phyloP scores from a whole-genome alignment of 2,797 vertebrate genomes.

The Onychomys torridus region DNA sequence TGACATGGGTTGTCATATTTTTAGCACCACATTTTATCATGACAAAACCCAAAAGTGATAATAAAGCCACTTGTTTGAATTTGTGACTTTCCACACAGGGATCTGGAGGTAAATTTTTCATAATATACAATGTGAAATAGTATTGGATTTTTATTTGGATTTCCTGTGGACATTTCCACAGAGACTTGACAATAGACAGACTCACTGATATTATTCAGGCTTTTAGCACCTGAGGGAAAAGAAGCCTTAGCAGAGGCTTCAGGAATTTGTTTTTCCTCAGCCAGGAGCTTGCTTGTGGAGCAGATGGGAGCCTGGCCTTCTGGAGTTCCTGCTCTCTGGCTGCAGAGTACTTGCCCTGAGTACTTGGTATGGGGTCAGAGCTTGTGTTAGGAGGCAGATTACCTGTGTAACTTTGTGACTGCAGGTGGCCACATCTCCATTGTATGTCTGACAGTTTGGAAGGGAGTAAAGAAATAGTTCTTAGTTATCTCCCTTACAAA shows the following conservation, averaged over 20 bases:
- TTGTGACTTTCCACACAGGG: constrained; percentile 64
- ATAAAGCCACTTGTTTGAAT: constrained; percentile 73
- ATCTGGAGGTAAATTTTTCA: constrained; percentile 51
- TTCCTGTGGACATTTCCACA: constrained; percentile 45
- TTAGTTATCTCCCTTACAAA: not conserved
- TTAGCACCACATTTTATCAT: constrained; percentile 80
- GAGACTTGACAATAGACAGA: constrained; percentile 25
- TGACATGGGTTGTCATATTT: constrained; percentile 78
- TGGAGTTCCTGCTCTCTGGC: not conserved
- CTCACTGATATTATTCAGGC: constrained; percentile 4
- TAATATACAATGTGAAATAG: constrained; percentile 64
- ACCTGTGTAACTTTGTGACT: not conserved
- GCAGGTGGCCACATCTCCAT: not conserved
- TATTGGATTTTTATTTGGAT: constrained; percentile 62
- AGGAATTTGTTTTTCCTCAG: not conserved
- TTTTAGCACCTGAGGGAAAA: constrained; percentile 57
- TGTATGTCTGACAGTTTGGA: not conserved
- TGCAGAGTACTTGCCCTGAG: not conserved
- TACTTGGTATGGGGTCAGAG: not conserved
- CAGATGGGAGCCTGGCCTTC: not conserved
- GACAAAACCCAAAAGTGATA: constrained; percentile 76
- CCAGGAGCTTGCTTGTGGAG: not conserved
- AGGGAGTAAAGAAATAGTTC: not conserved
- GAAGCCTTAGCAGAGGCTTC: not conserved
- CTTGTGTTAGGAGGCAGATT: not conserved